phyloP scores from a whole-genome alignment of 2,113 vertebrate genomes.

The Otus sunia region DNA sequence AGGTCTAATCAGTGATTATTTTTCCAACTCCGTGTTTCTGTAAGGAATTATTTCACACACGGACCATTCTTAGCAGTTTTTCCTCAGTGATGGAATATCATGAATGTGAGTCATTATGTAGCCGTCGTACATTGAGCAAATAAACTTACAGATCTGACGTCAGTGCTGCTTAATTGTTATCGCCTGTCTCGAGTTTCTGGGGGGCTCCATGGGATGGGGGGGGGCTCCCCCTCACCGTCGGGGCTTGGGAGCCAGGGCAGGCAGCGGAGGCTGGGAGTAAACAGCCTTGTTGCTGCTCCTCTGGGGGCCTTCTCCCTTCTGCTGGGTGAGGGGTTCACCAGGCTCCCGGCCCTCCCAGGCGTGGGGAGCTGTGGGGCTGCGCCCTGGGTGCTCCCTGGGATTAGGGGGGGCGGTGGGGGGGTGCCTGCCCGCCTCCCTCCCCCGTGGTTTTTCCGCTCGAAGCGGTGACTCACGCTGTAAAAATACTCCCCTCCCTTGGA shows the following conservation, averaged over 20 bases:
- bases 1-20: slow-evolving; percentile 90
- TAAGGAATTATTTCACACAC: slow-evolving; percentile 88
- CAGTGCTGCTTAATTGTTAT: slow-evolving; percentile 52
- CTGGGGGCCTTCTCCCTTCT: accelerated
- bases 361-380: not conserved
- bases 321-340: accelerated
- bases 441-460: not conserved
- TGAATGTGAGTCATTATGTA: slow-evolving; percentile 99
- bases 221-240: accelerated
- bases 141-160: slow-evolving; percentile 92
- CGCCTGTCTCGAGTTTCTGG: not conserved
- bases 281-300: not conserved
- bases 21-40: slow-evolving; percentile 82
- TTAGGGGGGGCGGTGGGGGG: accelerated
- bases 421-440: not conserved
- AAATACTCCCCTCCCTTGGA: slow-evolving; percentile 17
- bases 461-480: slow-evolving; percentile 33
- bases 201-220: not conserved
- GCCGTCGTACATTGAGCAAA: slow-evolving; percentile 98
- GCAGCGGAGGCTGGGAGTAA: not conserved
- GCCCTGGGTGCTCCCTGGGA: not conserved
- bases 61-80: slow-evolving; percentile 97
- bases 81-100: slow-evolving; percentile 95
- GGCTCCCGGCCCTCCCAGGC: not conserved
- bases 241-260: not conserved